Percentiles rank a stretch among this genome's conserved stretches.
Conservation (phyloP, 2,888 invertebrate species). For the Prosopocoilus inquinatus region DNA sequence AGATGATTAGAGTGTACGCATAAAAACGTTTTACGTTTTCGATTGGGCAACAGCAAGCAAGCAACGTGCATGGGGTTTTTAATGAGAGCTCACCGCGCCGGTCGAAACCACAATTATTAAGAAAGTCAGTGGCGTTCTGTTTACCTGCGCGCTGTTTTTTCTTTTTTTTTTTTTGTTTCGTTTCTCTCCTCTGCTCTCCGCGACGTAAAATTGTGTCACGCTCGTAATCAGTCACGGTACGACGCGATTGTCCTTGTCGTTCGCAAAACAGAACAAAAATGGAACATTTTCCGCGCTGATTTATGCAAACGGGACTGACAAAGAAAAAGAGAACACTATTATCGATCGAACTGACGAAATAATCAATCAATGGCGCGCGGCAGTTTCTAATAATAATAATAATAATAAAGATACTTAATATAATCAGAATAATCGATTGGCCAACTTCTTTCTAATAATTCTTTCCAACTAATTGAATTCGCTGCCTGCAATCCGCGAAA, state of each 20-base stretch:
- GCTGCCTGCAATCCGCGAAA: too few relatives aligned
- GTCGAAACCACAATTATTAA: constrained; percentile 28
- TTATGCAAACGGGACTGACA: constrained; percentile 13
- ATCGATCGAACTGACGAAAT: constrained; percentile 13
- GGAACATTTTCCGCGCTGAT: constrained; percentile 25
- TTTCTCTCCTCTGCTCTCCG: constrained; percentile 30
- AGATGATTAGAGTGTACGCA: too few relatives aligned
- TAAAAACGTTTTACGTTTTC: too few relatives aligned
- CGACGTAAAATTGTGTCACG: constrained; percentile 43
- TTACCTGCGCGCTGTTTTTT: constrained; percentile 14
- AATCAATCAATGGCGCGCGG: constrained; percentile 7
- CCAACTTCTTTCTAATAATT: background rate
- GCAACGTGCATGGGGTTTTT: constrained; percentile 1
- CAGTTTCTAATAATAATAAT: background rate
- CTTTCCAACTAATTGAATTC: background rate
- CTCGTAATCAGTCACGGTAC: constrained; percentile 45
- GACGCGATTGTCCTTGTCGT: constrained; percentile 40
- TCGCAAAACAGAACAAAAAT: constrained; percentile 23
- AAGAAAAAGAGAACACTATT: too few relatives aligned
- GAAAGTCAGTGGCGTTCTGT: constrained; percentile 30
- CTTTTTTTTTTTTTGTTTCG: too few relatives aligned
- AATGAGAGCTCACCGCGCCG: constrained; percentile 5
- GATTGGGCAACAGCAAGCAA: too few relatives aligned
- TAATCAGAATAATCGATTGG: constrained; percentile 1
- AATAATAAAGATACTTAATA: too few relatives aligned